These are phyloP conservation scores for Lycia hirtaria DNA, from an alignment of 2,888 invertebrate species.

Conservation along the genomic window DNA sequence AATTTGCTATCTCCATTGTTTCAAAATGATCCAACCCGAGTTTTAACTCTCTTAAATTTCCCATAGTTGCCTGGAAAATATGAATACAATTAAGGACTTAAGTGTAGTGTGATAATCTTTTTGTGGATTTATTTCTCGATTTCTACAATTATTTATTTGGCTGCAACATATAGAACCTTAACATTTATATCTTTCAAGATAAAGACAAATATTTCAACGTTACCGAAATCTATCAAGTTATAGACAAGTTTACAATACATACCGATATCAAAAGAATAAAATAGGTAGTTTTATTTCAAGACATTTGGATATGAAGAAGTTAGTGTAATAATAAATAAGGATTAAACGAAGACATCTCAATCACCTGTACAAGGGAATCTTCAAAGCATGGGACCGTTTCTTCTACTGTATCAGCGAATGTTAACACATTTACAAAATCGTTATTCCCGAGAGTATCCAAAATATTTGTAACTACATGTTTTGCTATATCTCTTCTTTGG, in stretches of 20 bases:
- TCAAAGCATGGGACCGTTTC: conserved; percentile 95
- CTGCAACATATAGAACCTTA: no score
- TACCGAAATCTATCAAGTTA: no score
- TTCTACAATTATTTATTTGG: no score
- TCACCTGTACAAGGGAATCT: conserved; percentile 94
- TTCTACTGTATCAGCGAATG: conserved; percentile 93
- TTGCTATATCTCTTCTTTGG: conserved; percentile 94
- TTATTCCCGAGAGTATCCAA: conserved; percentile 98
- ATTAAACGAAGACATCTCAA: background rate
- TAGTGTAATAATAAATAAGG: no score
- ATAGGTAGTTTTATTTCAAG: background rate
- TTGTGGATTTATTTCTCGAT: no score
- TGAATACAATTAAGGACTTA: conserved; percentile 19
- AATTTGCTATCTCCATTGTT: conserved; percentile 97
- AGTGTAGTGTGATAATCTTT: no score
- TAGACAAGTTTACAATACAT: no score
- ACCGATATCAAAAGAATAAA: no score
- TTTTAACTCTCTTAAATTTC: conserved; percentile 93
- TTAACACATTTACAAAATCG: conserved; percentile 98
- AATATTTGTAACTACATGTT: conserved; percentile 94
- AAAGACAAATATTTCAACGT: no score
- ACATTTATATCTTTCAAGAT: no score
- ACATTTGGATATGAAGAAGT: background rate
- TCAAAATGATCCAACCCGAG: conserved; percentile 91
- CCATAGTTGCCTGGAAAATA: conserved; percentile 91